These are phyloP conservation scores for Stegophylla sp. DNA, from an alignment of 2,888 invertebrate species.

Conservation along the genomic window DNA sequence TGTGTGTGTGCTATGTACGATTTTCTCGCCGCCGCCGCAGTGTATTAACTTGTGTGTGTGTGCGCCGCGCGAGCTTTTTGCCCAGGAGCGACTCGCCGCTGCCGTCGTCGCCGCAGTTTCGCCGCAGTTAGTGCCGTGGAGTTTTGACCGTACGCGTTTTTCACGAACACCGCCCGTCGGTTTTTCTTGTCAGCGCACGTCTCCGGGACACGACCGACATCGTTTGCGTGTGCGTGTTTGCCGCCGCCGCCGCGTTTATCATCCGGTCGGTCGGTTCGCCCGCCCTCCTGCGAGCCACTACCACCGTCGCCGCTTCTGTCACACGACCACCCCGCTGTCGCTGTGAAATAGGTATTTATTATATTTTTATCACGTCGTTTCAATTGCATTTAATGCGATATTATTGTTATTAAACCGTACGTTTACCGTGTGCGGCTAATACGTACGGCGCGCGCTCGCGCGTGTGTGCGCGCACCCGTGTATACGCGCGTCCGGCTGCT, in stretches of 20 bases:
- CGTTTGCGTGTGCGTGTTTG: neutral
- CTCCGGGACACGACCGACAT: neutral
- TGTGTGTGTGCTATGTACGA: neutral
- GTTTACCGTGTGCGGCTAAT: no score
- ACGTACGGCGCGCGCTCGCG: no score
- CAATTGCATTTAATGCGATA: no score
- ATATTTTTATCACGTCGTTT: no score
- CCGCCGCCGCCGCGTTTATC: neutral
- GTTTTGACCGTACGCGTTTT: constrained; percentile 15
- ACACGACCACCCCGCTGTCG: neutral
- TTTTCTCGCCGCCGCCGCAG: constrained; percentile 26
- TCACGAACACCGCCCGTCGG: neutral
- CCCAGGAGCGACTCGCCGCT: constrained; percentile 4
- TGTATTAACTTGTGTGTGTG: constrained; percentile 23
- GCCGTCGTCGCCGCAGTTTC: neutral
- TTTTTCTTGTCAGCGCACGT: neutral
- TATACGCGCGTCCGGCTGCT: no score
- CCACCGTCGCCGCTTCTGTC: neutral
- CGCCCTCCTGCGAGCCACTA: constrained; percentile 19
- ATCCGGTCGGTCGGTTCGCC: constrained; percentile 26
- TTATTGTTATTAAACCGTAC: no score
- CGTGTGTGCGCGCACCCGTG: no score
- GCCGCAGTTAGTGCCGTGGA: neutral
- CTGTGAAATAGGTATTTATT: no score
- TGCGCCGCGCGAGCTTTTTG: constrained; percentile 24